Percentiles rank a stretch among this genome's conserved stretches.
Conservation (phyloP, 2,113 vertebrate genomes). For the Entomyzon cyanotis region DNA sequence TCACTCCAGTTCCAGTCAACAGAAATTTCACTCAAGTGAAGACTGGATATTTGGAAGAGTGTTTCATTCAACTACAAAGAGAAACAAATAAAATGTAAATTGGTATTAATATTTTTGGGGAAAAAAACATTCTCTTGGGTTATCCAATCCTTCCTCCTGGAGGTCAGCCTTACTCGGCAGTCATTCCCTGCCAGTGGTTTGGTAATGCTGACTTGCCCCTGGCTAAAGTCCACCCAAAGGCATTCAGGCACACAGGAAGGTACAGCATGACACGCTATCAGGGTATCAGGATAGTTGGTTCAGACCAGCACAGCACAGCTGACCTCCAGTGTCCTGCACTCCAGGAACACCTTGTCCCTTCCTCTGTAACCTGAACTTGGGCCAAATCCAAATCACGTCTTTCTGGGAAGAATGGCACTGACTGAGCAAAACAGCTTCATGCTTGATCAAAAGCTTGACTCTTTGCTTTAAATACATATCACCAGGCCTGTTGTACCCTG, state of each 20-base stretch:
- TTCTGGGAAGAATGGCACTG: not conserved
- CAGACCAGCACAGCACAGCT: not conserved
- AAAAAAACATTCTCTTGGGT: not conserved
- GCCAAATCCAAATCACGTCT: not conserved
- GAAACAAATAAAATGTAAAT: not conserved
- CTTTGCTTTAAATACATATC: not conserved
- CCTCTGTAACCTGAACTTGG: not conserved
- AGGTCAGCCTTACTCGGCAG: not conserved
- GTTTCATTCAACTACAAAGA: not conserved
- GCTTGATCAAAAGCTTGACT: not conserved
- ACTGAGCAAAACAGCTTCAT: not conserved
- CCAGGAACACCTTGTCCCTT: conserved; percentile 20
- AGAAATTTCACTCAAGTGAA: not conserved
- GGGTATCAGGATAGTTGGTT: accelerated
- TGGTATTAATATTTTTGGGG: not conserved
- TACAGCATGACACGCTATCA: not conserved
- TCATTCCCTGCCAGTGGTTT: not conserved
- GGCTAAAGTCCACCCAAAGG: not conserved
- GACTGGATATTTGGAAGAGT: not conserved
- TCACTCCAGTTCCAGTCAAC: not conserved
- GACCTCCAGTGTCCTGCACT: not conserved
- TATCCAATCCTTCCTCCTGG: not conserved
- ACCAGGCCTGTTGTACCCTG: not conserved
- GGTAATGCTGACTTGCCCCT: not conserved
- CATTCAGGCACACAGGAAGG: not conserved